Percentiles rank a stretch among this genome's conserved stretches.
These are phyloP conservation scores for Apodemia mormo DNA, from an alignment of 2,888 invertebrate species.

Conservation along the genomic window DNA sequence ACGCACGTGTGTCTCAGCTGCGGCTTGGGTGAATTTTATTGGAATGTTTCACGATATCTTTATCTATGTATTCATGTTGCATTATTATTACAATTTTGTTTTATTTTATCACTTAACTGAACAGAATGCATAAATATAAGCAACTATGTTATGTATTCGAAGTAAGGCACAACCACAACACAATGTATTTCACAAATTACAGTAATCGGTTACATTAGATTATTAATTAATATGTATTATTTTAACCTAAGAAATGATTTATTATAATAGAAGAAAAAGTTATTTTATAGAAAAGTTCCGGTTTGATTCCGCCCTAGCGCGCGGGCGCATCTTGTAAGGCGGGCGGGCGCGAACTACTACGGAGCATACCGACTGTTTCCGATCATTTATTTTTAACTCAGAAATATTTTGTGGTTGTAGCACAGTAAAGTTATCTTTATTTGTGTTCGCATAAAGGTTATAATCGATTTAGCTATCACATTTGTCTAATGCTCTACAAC, in stretches of 20 bases:
- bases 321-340: conserved; percentile 57
- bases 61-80: conserved; percentile 28
- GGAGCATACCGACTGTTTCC: conserved; percentile 61
- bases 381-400: conserved; percentile 72
- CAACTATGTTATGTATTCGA: not conserved
- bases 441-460: not conserved
- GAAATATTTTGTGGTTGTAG: conserved; percentile 46
- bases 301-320: conserved; percentile 57
- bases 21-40: conserved; percentile 40
- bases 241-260: conserved; percentile 6
- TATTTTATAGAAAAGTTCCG: conserved; percentile 14
- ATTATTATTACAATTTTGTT: not conserved
- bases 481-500: conserved; percentile 55
- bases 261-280: not conserved
- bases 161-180: conserved; percentile 3
- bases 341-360: conserved; percentile 64
- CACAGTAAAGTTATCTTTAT: conserved; percentile 27
- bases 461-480: not conserved
- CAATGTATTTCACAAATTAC: conserved; percentile 20
- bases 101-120: conserved; percentile 1
- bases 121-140: not conserved
- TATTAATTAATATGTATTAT: not conserved
- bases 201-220: conserved; percentile 8
- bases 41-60: conserved; percentile 27
- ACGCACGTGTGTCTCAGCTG: conserved; percentile 59